Evolutionary conservation across 1,140 invertebrate genomes (phyloP).

Genomic region (Tyrophagus putrescentiae): DNA sequence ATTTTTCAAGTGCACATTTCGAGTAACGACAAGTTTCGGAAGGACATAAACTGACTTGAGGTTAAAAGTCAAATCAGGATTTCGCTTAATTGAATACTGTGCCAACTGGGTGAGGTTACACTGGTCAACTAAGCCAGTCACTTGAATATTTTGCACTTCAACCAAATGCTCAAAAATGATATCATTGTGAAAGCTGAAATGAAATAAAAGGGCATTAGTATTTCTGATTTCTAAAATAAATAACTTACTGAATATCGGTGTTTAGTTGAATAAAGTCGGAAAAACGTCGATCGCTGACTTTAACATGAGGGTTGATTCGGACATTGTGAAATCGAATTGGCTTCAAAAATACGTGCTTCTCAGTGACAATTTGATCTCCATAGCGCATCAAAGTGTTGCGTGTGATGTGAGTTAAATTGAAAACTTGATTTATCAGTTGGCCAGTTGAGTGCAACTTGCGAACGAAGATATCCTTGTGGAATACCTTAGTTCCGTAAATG

Average conservation of each 20-base stretch:
- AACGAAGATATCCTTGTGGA: neutral
- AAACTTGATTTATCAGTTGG: neutral
- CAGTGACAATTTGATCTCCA: neutral
- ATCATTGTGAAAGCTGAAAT: neutral
- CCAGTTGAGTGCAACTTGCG: neutral
- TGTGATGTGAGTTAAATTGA: neutral
- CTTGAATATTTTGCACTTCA: neutral
- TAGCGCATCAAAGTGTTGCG: neutral
- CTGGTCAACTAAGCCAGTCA: neutral
- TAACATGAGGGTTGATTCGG: neutral
- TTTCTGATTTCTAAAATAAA: neutral
- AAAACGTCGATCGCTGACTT: neutral
- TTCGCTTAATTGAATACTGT: neutral
- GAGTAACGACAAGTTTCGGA: neutral
- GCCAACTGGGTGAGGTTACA: neutral
- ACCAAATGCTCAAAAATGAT: neutral
- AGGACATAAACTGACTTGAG: neutral
- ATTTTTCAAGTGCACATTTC: neutral
- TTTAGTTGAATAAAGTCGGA: neutral
- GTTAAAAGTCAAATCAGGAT: neutral
- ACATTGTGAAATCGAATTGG: neutral
- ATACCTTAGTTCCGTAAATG: neutral
- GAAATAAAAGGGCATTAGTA: slow-evolving; percentile 1
- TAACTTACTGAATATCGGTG: neutral
- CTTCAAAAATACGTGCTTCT: neutral